Base-by-base conservation (phyloP, 2,888 invertebrate genomes). In the Syrista parreyssii region DNA sequence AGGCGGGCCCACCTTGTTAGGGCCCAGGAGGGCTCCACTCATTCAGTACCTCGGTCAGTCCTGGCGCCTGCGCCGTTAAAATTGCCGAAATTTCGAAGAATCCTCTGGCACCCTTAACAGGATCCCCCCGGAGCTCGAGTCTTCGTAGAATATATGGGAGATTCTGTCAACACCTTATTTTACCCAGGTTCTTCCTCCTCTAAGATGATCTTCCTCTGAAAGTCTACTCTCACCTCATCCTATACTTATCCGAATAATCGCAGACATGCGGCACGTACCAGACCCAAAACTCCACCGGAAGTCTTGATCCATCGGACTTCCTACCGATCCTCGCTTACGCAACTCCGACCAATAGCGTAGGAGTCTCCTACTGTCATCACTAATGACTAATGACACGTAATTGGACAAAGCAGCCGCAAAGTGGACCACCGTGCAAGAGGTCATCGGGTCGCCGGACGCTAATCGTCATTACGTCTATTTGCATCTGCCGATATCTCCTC, bases 1-100 rank as follows among this genome's bases (percentile, higher is more conserved):
- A 91, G 91, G 91, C 91, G 89, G 91, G 89, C 90, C 91, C 88
- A 90, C 89, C 91, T 91, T 91, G 91, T 91, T 91, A 91, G 91
- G 32, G 32, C 88, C 84, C 86, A 84, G 88, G 86, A 88, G 89
- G 87, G 87, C 86, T 86, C 84, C 85, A 83, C 88, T 89, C 89
- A 90, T 90, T 90, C 89, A 88, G 86, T 84, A 86, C 83, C 84
- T 82, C 84, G 32, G 83, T 87, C 86, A 86, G 86, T 85, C 84
- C 87, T 88, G 90, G 90, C 89, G 90, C 89, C 90, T 89, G 88
- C 84, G 87, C 89, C 88, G 90, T 91, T 90, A 91, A 90, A 91
- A 91, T 90, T 90, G 87, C 86, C 86, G 86, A 85, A 89, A 90
- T 89, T 91, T 90, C 90, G 84, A 81, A 84, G 91, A 91, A 90